Evolutionary conservation across 1,140 invertebrate genomes (phyloP).

Genomic region (Polypedilum vanderplanki): DNA sequence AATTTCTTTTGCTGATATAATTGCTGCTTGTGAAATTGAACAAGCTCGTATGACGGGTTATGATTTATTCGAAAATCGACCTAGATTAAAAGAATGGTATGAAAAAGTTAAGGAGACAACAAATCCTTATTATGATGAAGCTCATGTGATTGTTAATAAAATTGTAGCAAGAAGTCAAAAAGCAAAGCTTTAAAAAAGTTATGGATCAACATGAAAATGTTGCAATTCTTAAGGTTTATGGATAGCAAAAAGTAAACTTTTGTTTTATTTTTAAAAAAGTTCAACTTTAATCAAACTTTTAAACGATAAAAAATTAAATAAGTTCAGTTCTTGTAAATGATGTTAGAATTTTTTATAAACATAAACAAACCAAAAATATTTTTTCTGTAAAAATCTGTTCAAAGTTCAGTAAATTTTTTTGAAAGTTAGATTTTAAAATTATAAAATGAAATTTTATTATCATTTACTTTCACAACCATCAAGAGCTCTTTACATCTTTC

Average conservation of each 20-base stretch:
- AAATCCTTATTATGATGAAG: conserved; percentile 60
- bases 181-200: background rate
- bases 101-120: conserved; percentile 52
- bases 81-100: conserved; percentile 56
- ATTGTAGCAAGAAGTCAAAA: conserved; percentile 33
- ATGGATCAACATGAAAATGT: too few relatives aligned
- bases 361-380: too few relatives aligned
- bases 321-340: too few relatives aligned
- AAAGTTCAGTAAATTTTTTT: background rate
- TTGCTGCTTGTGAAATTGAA: conserved; percentile 77
- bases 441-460: conserved; percentile 55
- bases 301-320: too few relatives aligned
- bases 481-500: conserved; percentile 62
- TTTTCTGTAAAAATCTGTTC: too few relatives aligned
- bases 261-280: too few relatives aligned
- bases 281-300: too few relatives aligned
- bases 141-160: conserved; percentile 48
- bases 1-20: conserved; percentile 66
- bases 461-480: conserved; percentile 71
- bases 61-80: conserved; percentile 51
- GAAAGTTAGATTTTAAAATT: background rate
- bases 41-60: conserved; percentile 63
- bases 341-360: too few relatives aligned
- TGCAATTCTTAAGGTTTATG: too few relatives aligned
- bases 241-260: too few relatives aligned